A percentile compares a stretch with the other conserved stretches of the same genome.
phyloP scores from a whole-genome alignment of 1,140 invertebrate genomes.

The Ptiloglossa arizonensis region DNA sequence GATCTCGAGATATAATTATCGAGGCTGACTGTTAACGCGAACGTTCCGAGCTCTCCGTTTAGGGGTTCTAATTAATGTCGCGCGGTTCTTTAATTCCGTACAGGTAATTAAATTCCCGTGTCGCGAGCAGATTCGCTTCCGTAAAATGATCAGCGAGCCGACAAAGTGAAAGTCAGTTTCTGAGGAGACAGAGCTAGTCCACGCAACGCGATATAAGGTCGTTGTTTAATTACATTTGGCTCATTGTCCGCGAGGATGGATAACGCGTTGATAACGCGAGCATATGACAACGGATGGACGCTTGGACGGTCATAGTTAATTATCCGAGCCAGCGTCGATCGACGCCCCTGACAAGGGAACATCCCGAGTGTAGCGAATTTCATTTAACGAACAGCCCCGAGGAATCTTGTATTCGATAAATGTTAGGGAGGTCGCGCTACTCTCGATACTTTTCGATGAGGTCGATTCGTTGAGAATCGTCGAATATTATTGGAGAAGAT shows the following conservation, averaged over 20 bases:
- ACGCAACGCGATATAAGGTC: constrained; percentile 12
- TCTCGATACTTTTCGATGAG: too few relatives aligned
- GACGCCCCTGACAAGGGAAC: background rate
- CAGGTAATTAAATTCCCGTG: background rate
- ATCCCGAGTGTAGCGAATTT: background rate
- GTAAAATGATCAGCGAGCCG: constrained; percentile 7
- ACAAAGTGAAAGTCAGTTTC: constrained; percentile 24
- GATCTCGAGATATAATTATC: too few relatives aligned
- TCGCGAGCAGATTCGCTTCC: constrained; percentile 2
- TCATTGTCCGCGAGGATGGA: constrained; percentile 31
- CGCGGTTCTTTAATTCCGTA: background rate
- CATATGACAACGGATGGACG: background rate
- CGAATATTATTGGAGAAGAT: too few relatives aligned
- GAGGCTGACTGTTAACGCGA: too few relatives aligned
- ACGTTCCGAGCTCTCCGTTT: too few relatives aligned
- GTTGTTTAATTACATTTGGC: constrained; percentile 30
- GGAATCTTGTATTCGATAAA: too few relatives aligned
- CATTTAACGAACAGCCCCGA: too few relatives aligned
- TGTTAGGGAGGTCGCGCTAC: too few relatives aligned
- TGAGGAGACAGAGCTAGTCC: constrained; percentile 1
- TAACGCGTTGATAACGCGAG: constrained; percentile 6
- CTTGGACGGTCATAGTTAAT: background rate
- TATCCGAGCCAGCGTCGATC: background rate
- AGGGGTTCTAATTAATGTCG: background rate
- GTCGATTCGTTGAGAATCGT: too few relatives aligned